Percentiles rank a stretch among this genome's conserved stretches.
Conservation (phyloP, 2,888 invertebrate genomes). For the Drosophila algonquin region DNA sequence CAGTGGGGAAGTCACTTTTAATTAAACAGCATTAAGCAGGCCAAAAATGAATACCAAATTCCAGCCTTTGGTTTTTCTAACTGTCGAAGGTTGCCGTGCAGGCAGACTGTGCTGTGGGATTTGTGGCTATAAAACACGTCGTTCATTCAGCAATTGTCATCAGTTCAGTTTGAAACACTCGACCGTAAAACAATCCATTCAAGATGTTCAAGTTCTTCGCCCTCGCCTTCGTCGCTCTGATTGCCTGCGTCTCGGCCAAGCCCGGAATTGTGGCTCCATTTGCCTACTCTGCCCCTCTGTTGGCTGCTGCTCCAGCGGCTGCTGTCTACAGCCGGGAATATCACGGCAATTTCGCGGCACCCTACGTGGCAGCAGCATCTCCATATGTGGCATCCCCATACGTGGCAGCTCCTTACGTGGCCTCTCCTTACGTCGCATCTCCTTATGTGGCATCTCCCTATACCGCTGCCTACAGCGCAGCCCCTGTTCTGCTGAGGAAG, state of each 20-base stretch:
- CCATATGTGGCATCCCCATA: conserved; percentile 77
- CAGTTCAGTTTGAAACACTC: conserved; percentile 53
- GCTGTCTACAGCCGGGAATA: conserved; percentile 86
- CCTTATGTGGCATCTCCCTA: conserved; percentile 57
- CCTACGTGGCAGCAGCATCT: conserved; percentile 70
- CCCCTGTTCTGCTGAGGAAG: conserved; percentile 65
- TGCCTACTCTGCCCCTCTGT: conserved; percentile 83
- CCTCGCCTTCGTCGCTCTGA: conserved; percentile 75
- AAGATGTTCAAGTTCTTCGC: conserved; percentile 75
- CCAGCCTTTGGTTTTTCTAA: conserved; percentile 5
- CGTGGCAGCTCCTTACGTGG: conserved; percentile 54
- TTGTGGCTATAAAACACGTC: not conserved
- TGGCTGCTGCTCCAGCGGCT: conserved; percentile 65
- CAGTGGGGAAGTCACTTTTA: conserved; percentile 21
- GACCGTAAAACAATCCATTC: conserved; percentile 24
- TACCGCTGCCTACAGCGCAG: conserved; percentile 41
- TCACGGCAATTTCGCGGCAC: conserved; percentile 84
- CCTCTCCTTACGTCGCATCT: conserved; percentile 63
- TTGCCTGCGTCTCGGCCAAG: conserved; percentile 79
- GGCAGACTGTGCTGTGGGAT: not conserved
- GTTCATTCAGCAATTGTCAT: conserved; percentile 37
- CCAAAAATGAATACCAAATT: not conserved
- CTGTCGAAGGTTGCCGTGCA: not conserved
- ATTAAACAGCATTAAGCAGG: conserved; percentile 29
- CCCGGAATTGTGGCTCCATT: conserved; percentile 80